Base-by-base conservation (phyloP, 2,113 vertebrate species). In the Atherinomorus stipes region DNA sequence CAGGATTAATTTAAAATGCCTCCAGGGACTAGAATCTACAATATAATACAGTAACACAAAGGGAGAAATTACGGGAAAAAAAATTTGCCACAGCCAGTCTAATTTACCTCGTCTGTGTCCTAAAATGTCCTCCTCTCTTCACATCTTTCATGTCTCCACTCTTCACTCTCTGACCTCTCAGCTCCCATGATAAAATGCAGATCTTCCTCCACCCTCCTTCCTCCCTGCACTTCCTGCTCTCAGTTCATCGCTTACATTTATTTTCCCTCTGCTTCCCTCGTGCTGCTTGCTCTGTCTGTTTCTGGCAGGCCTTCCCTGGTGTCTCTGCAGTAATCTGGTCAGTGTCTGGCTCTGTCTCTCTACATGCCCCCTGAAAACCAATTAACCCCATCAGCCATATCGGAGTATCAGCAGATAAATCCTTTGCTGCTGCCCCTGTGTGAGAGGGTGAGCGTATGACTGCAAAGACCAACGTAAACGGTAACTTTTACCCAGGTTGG, bases 301-400 rank as follows among this genome's bases (percentile, higher is more conserved):
- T 69, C 65, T 68, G 67, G 61, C 62, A 66, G 70, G 58, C 77
- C 71, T 47, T 72, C 64, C 73, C 66, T 13, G 52, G 59, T 65
- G 78, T 71, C 73, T 85, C 84, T 62, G 54, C 80, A 69, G 72
- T 80, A 87, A 88, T 88, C 80, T 70, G 72, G 81, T 72, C 74
- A 85, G 80, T 78, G 74, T 75, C 86, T 76, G 65, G 83, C 78
- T 74, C 66, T 57, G 54, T 80, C 69, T 76, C 82, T 83, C 80
- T 76, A 71, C 79, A 79, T 88, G 84, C 72, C 87, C 88, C 78
- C 74, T 71, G 77, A 89, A 90, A 92, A 80, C 78, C 90, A 93
- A 90, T 93, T 92, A 93, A 92, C 90, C 90, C 83, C 65, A 89
- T 90, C 83, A 83, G 73, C 78, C 81, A 68, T 68, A 91, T 85